Conservation (phyloP, 2,797 vertebrate species). For the Carapus acus region DNA sequence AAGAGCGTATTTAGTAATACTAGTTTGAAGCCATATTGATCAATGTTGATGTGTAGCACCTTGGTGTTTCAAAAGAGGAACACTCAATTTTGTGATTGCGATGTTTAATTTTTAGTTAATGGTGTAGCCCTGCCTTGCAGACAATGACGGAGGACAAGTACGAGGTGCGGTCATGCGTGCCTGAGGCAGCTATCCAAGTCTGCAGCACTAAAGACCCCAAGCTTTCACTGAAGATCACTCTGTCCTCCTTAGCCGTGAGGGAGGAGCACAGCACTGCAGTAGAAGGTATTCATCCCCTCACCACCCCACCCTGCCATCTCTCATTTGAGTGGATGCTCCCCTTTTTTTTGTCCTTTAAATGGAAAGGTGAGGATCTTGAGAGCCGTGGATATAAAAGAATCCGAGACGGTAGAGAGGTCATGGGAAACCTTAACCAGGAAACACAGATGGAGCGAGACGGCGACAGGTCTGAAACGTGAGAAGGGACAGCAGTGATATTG, state of each 20-base stretch:
- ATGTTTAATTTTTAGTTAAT: constrained; percentile 26
- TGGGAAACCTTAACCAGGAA: constrained; percentile 11
- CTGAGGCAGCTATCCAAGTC: constrained; percentile 84
- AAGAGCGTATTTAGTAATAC: background rate
- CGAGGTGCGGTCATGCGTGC: constrained; percentile 78
- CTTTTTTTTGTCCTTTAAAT: constrained; percentile 35
- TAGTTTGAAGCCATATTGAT: background rate
- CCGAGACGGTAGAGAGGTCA: background rate
- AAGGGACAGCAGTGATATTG: too few relatives aligned
- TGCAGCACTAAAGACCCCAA: constrained; percentile 80
- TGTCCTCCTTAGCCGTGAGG: constrained; percentile 85
- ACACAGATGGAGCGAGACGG: constrained; percentile 12
- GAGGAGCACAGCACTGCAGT: constrained; percentile 77
- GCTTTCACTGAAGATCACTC: constrained; percentile 85
- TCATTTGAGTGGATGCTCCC: constrained; percentile 3
- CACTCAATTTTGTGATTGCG: constrained; percentile 7
- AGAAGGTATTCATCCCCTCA: constrained; percentile 72
- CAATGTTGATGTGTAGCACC: background rate
- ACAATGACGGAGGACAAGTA: constrained; percentile 86
- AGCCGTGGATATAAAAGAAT: background rate
- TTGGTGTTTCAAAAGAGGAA: background rate
- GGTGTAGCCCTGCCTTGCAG: constrained; percentile 66
- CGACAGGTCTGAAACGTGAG: constrained; percentile 34
- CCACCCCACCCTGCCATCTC: background rate
- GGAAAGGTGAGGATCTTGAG: background rate